Conservation (phyloP, 1,140 invertebrate genomes). For the Sogatella furcifera region DNA sequence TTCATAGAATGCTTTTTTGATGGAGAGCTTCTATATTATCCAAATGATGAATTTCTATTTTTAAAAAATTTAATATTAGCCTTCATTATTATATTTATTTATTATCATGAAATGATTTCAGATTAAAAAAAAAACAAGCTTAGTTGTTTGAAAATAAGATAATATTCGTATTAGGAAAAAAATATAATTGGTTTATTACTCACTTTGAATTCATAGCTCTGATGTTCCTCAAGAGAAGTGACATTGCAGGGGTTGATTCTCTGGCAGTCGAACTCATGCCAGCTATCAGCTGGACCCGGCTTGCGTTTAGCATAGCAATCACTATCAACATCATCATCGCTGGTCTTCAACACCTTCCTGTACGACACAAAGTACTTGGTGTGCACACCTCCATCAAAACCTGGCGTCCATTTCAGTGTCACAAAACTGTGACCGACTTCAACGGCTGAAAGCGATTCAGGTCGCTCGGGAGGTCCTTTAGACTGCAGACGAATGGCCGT, state of each 20-base stretch:
- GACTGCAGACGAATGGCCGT: constrained; percentile 69
- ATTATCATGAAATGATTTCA: too few relatives aligned
- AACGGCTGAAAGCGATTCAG: constrained; percentile 52
- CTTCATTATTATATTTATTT: too few relatives aligned
- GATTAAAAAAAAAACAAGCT: too few relatives aligned
- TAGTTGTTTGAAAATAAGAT: too few relatives aligned
- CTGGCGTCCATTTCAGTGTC: constrained; percentile 69
- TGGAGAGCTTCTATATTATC: too few relatives aligned
- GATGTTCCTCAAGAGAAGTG: constrained; percentile 68
- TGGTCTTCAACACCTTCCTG: constrained; percentile 44
- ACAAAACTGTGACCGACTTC: constrained; percentile 65
- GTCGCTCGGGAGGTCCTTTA: constrained; percentile 74
- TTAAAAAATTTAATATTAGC: too few relatives aligned
- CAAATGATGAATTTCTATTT: too few relatives aligned
- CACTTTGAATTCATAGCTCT: constrained; percentile 67
- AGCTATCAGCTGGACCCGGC: constrained; percentile 41
- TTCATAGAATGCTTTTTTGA: too few relatives aligned
- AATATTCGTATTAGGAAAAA: too few relatives aligned
- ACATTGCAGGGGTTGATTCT: constrained; percentile 79
- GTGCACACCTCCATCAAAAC: constrained; percentile 77
- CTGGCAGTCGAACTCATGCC: constrained; percentile 74
- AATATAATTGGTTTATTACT: constrained; percentile 10
- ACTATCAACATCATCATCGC: constrained; percentile 26
- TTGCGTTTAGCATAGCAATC: constrained; percentile 35
- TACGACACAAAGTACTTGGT: constrained; percentile 78